Base-by-base conservation (phyloP, 2,113 vertebrate species). In the Gymnorhina tibicen region DNA sequence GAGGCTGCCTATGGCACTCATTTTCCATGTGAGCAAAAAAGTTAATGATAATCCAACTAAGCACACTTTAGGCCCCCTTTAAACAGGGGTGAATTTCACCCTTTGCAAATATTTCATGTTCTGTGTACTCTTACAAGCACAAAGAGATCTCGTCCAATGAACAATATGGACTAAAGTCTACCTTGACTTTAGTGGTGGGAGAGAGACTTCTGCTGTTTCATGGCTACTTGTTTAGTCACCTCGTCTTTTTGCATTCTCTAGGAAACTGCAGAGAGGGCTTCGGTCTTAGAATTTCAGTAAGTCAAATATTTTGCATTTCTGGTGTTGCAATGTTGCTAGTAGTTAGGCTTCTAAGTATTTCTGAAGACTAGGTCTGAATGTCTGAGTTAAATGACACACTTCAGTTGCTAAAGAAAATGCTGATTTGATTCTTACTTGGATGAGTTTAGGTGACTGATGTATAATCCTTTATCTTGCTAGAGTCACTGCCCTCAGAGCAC, bases 1-100 rank as follows among this genome's bases (percentile, higher is more conserved):
- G 62, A 80, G 30, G 49, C 60, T 89, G 74, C 89, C 60, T 26
- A 42, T 80, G 64, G 50, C 63, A 90, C 26, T 87, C 49, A 32
- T 68, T 60, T 89, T 59, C 79, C 76, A 76, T 6, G 16, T 6
- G 1, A 81, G 44, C 69, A 92, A 92, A 86, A 20, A 83, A 79
- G 73, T 93, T 88, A 94, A 93, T 77, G 59, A 93, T 88, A 92
- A 94, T 52, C 88, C 85, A 85, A 33, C 66, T 20, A 67, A 90
- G 78, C 56, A 88, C 55, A 32, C 64, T 93, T 94, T 80, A 94
- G 88, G 73, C 50, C 63, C 89, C 88, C 59, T 92, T 86, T 91
- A 74, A 89, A 95, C 59, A 82, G 90, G 53, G 73, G 79, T 50
- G 75, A 93, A 82, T 91, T 91, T 95, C 46, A 96, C 17, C 41